phyloP scores from a whole-genome alignment of 30 jellyfish, hydroid and myxozoan species.

The Nemopilema nomurai region DNA sequence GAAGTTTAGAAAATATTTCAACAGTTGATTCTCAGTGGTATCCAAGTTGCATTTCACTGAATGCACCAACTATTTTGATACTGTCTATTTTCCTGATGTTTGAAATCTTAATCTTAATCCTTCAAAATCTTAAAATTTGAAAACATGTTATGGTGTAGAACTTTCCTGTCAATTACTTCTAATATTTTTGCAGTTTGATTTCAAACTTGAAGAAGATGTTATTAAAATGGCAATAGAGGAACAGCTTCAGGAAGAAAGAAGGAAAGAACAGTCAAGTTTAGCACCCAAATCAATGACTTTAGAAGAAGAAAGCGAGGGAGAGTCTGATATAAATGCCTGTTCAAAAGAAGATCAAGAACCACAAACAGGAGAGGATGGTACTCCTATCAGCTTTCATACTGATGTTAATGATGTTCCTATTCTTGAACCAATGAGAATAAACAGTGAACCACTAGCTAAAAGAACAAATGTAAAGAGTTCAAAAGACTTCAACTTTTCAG shows the following conservation, averaged over 20 bases:
- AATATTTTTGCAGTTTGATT: constrained; percentile 58
- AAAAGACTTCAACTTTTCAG: constrained; percentile 67
- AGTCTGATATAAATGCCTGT: not conserved
- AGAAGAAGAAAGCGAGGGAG: not conserved
- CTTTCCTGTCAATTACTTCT: not conserved
- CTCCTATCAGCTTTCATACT: not conserved
- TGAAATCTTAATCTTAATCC: too few species aligned
- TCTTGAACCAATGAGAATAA: constrained; percentile 41
- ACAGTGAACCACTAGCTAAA: constrained; percentile 5
- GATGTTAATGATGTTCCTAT: constrained; percentile 47
- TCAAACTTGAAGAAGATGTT: constrained; percentile 62
- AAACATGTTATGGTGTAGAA: too few species aligned
- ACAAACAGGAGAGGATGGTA: not conserved
- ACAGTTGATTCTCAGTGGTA: too few species aligned
- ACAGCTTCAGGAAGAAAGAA: constrained; percentile 29
- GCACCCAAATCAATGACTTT: not conserved
- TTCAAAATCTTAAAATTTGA: too few species aligned
- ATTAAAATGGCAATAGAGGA: constrained; percentile 36
- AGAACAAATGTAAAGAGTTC: not conserved
- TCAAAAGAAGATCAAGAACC: not conserved
- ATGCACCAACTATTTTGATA: too few species aligned
- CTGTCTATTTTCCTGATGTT: too few species aligned
- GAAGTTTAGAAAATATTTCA: not conserved
- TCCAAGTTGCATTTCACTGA: too few species aligned
- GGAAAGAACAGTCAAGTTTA: constrained; percentile 7